Percentiles rank a stretch among this genome's conserved stretches.
Evolutionary conservation across 2,888 invertebrate genomes (phyloP).

Genomic region (Meghimatium bilineatum): DNA sequence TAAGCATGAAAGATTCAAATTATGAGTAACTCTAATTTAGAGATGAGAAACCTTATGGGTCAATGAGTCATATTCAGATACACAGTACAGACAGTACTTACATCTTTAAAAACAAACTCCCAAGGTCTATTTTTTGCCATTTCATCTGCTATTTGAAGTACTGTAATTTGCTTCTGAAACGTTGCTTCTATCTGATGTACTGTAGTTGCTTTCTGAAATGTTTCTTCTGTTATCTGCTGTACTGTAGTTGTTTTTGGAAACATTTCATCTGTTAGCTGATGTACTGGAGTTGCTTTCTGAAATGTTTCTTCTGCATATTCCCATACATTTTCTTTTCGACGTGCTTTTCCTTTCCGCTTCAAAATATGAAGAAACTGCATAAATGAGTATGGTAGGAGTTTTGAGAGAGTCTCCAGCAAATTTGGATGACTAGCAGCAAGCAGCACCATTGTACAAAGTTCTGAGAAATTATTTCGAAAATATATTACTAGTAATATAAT

Average conservation of each 20-base stretch:
- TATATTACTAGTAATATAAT: not conserved
- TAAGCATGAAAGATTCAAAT: no score
- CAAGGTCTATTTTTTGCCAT: constrained; percentile 61
- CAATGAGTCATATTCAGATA: no score
- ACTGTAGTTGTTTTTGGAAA: no score
- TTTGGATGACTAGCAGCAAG: constrained; percentile 54
- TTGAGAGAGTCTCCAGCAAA: constrained; percentile 59
- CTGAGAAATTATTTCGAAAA: constrained; percentile 2
- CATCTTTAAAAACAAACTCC: constrained; percentile 65
- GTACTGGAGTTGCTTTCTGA: not conserved
- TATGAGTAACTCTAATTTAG: no score
- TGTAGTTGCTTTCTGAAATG: no score
- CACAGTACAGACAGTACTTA: no score
- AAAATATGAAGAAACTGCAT: constrained; percentile 51
- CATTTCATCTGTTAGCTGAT: constrained; percentile 54
- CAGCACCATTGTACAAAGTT: constrained; percentile 47
- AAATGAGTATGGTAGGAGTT: constrained; percentile 64
- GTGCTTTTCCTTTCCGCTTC: not conserved
- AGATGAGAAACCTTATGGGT: no score
- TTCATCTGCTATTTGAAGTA: constrained; percentile 51
- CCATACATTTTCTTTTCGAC: no score
- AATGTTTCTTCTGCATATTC: not conserved
- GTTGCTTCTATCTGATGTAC: no score
- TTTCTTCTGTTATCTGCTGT: no score
- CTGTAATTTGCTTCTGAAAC: not conserved